Base-by-base conservation (phyloP, 2,888 invertebrate species). In the Drosophila nr. perissopoda region DNA sequence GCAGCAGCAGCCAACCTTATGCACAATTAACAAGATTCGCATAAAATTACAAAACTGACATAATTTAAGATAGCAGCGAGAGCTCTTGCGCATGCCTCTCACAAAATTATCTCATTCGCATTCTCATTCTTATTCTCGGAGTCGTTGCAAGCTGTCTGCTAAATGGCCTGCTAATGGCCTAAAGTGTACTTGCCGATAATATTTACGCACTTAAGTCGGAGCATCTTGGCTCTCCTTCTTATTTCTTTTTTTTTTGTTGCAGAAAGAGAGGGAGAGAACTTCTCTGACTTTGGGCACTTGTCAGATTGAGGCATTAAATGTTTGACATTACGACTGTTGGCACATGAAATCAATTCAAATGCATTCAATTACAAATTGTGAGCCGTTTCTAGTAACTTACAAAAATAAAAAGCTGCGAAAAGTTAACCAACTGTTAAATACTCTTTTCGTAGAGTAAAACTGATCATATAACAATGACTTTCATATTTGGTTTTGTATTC, bases 1-100 rank as follows among this genome's bases (percentile, higher is more conserved):
- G 49, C 46, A 61, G 51, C 51, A 51, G 52, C 51, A 29, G 27
- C 60, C 64, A 64, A 56, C 76, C 79, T 79, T 88, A 83, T 88
- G 79, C 76, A 79, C 88, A 88, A 84, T 82, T 88, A 89, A 85
- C 80, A 74, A 83, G 79, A 77, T 87, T 76, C 85, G 88, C 82
- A 90, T 89, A 91, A 89, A 82, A 83, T 83, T 87, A 88, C 85
- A 83, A 83, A 91, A 89, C 89, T 91, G 91, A 90, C 91, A 91
- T 92, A 90, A 91, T 91, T 92, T 90, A 89, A 89, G 92, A 91
- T 91, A 91, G 83, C 73, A 75, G 70, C 74, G 74, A 10, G 25
- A 16, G 11, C 25, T 16, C 34, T 18, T 69, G 69, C 64, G 49
- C 64, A 74, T 16, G 25, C 61, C 85, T 77, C 74, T 69, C 73